Conservation (phyloP, 2,113 vertebrate species). For the Machaerirhynchus nigripectus region DNA sequence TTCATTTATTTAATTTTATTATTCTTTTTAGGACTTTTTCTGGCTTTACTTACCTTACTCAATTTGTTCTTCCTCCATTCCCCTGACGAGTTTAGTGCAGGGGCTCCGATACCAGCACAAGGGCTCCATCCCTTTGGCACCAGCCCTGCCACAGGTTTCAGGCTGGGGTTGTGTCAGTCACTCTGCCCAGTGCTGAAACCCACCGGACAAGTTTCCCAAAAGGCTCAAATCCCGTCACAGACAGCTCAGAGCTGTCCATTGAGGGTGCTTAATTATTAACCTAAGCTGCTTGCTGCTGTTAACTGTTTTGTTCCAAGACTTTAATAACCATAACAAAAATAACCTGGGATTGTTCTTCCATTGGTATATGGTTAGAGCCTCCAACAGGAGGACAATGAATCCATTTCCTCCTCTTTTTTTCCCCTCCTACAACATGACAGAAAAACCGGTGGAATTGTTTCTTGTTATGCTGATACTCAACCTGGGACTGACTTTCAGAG, state of each 20-base stretch:
- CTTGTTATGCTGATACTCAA: not conserved
- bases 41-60: not conserved
- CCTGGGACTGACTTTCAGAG: not conserved
- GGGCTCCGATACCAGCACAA: fast-evolving
- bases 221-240: not conserved
- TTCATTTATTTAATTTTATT: not conserved
- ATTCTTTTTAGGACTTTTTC: not conserved
- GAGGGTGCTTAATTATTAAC: conserved; percentile 75
- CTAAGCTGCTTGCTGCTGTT: conserved; percentile 21
- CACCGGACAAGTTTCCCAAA: conserved; percentile 49
- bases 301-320: conserved; percentile 39
- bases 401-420: not conserved
- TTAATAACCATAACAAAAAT: not conserved
- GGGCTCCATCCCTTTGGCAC: not conserved
- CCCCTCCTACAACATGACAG: not conserved
- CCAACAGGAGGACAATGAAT: not conserved
- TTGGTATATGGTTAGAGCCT: not conserved
- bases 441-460: not conserved
- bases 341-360: not conserved
- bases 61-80: not conserved
- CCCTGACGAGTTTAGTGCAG: not conserved
- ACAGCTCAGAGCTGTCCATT: not conserved
- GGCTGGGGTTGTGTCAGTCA: not conserved
- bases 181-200: not conserved
- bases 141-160: not conserved